Conservation (phyloP, 2,113 vertebrate species). For the Saccopteryx leptura region DNA sequence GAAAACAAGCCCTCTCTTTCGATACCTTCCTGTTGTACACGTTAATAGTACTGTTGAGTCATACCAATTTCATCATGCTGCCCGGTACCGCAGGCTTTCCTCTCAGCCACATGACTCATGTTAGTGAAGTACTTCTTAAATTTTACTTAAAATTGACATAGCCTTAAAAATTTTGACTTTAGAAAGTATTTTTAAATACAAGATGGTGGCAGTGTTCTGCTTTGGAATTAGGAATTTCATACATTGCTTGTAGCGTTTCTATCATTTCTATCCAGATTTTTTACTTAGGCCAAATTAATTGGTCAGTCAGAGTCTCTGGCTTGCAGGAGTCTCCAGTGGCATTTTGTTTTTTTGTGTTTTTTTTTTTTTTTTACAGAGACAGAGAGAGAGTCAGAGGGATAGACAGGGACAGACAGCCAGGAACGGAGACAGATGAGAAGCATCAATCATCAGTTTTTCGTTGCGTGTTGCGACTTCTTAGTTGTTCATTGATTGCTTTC, state of each 20-base stretch:
- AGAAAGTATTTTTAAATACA: not conserved
- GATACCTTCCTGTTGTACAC: not conserved
- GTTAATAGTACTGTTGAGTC: slow-evolving; percentile 14
- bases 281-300: not conserved
- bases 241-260: not conserved
- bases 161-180: slow-evolving; percentile 31
- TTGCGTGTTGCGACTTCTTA: too few relatives aligned
- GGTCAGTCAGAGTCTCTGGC: not conserved
- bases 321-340: not conserved
- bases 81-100: slow-evolving; percentile 56
- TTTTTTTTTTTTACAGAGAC: too few relatives aligned
- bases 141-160: not conserved
- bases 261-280: not conserved
- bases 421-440: too few relatives aligned
- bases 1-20: not conserved
- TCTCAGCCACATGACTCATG: not conserved
- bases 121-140: not conserved
- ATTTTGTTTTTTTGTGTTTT: not conserved
- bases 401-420: too few relatives aligned
- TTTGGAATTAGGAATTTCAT: slow-evolving; percentile 45
- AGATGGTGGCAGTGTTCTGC: not conserved
- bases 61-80: slow-evolving; percentile 54
- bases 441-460: too few relatives aligned
- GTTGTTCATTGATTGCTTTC: too few relatives aligned
- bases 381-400: too few relatives aligned